These are phyloP conservation scores for Apteryx owenii DNA, from an alignment of 2,113 vertebrate species.

Conservation along the genomic window DNA sequence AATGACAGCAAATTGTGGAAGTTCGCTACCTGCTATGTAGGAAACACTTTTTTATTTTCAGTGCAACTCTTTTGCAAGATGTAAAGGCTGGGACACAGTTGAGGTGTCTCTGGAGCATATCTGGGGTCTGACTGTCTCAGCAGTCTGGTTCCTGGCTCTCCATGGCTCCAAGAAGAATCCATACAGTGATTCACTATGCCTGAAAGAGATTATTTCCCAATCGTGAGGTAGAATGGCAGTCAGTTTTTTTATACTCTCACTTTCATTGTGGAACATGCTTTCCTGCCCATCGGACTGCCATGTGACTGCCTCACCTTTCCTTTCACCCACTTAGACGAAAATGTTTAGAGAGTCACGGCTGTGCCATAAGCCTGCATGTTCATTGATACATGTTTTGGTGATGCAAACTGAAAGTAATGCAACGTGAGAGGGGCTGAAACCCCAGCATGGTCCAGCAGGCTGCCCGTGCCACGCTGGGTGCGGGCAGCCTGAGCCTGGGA, in stretches of 20 bases:
- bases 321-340: neutral
- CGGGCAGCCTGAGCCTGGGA: neutral
- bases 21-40: no score
- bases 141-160: neutral
- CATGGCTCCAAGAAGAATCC: neutral
- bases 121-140: neutral
- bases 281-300: neutral
- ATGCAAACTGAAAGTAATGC: neutral
- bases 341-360: neutral
- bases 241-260: neutral
- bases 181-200: neutral
- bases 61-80: neutral
- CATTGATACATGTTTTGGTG: neutral
- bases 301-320: neutral
- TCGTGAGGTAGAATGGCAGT: neutral
- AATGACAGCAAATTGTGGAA: no score
- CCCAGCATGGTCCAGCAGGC: neutral
- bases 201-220: neutral
- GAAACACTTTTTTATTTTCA: no score
- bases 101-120: neutral
- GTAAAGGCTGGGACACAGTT: neutral
- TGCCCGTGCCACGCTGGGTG: neutral
- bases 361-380: neutral
- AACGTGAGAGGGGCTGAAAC: neutral
- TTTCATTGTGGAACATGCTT: neutral